Evolutionary conservation across 2,113 vertebrate genomes (phyloP), one percentile per base, ranked within the genome.

Genomic region (Eupsittula cactorum): DNA sequence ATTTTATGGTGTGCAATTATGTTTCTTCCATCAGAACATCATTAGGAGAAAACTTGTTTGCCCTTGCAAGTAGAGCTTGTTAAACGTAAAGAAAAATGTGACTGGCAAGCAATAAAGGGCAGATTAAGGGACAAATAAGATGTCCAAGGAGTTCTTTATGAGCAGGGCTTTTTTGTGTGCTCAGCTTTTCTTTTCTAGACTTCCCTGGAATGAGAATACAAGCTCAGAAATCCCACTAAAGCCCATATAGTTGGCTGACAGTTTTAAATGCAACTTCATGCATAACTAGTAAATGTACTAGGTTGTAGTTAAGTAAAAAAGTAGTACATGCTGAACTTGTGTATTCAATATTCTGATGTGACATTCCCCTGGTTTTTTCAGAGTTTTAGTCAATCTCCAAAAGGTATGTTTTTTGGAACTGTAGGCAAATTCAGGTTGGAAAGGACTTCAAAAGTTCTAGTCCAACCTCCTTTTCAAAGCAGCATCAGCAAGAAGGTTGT

Each of bases 41-140:
- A 78, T 96, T 95, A 96, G 88, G 47, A 92, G 85, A 79, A 90
- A 78, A 90, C 65, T 94, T 94, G 75, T 96, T 95, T 95, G 90
- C 88, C 92, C 80, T 93, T 94, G 71, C 78, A 90, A 90, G 76
- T 68, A 42, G 47, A 83, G 64, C 71, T 92, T 95, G 60, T 95
- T 95, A 90, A 88, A 93, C 1, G 7, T 74, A 77, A 94, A 95
- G 92, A 88, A 96, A 96, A 95, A 93, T 83, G 49, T 49, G 77
- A 70, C 55, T 91, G 57, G 53, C 44, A 83, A 67, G 71, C 31
- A 77, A 77, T 89, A 95, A 95, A 75, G 69, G 83, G 62, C 77
- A 89, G 60, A 82, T 94, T 82, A 96, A 95, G 90, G 78, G 47
- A 93, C n/a, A 90, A 75, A 86, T 78, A 74, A 86, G 35, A 86